These are phyloP conservation scores for Stegophylla sp. DNA, from an alignment of 2,888 invertebrate genomes.

Conservation along the genomic window DNA sequence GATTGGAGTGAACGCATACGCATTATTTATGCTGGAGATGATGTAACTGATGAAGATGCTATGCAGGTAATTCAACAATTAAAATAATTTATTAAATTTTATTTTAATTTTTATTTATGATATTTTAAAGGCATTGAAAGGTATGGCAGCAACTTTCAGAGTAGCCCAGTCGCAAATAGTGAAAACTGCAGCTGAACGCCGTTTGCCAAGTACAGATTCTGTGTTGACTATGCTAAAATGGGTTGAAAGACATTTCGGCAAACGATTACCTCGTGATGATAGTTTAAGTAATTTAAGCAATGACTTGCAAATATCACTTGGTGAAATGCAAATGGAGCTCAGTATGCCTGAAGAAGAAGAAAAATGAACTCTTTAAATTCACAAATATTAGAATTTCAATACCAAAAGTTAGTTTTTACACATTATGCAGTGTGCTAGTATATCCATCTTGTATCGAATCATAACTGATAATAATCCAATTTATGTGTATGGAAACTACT, in stretches of 20 bases:
- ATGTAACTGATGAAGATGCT: conserved; percentile 87
- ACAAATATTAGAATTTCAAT: not conserved
- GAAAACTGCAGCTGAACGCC: conserved; percentile 84
- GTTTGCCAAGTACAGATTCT: conserved; percentile 86
- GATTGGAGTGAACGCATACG: conserved; percentile 91
- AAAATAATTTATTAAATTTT: not conserved
- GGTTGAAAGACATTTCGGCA: conserved; percentile 64
- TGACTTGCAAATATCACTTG: conserved; percentile 56
- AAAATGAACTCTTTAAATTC: conserved; percentile 34
- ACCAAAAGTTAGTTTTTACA: conserved; percentile 21
- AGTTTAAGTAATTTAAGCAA: conserved; percentile 55
- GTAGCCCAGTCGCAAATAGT: conserved; percentile 84
- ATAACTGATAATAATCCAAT: not conserved
- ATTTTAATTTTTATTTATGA: not conserved
- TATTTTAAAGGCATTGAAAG: conserved; percentile 78
- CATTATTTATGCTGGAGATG: conserved; percentile 89
- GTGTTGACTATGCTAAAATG: conserved; percentile 75
- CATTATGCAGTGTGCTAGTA: conserved; percentile 13
- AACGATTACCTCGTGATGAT: conserved; percentile 60
- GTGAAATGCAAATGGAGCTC: conserved; percentile 60
- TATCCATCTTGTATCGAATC: not conserved
- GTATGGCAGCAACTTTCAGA: conserved; percentile 91
- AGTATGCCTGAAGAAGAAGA: conserved; percentile 57
- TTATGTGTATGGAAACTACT: not conserved
- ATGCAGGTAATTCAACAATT: conserved; percentile 74